These are phyloP conservation scores for Listrodromus nycthemerus DNA, from an alignment of 2,888 invertebrate genomes.

Conservation along the genomic window DNA sequence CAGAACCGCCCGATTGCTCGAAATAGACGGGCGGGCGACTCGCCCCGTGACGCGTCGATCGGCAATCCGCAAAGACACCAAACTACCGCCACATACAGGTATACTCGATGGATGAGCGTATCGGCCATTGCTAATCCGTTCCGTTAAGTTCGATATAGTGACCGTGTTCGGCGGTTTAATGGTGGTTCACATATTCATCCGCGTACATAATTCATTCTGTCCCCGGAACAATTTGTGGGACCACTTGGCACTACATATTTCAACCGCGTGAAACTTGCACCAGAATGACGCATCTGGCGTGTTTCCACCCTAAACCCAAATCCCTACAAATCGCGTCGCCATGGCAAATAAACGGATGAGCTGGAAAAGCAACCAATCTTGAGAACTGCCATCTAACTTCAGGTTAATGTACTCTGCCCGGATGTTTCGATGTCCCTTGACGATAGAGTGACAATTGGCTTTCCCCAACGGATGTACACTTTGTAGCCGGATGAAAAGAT, in stretches of 20 bases:
- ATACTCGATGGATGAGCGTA: constrained; percentile 44
- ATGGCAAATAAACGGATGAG: neutral
- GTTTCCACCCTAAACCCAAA: neutral
- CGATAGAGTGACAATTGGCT: neutral
- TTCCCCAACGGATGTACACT: constrained; percentile 21
- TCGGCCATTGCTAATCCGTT: constrained; percentile 53
- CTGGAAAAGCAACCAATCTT: neutral
- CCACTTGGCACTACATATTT: neutral
- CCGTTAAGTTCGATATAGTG: constrained; percentile 34
- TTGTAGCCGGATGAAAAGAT: constrained; percentile 22
- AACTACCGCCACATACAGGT: constrained; percentile 8
- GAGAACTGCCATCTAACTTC: constrained; percentile 3
- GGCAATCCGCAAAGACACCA: constrained; percentile 18
- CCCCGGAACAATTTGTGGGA: constrained; percentile 3
- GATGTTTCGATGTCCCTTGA: constrained; percentile 13
- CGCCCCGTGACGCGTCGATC: constrained; percentile 34
- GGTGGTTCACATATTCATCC: neutral
- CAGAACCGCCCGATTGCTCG: constrained; percentile 50
- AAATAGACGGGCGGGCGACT: constrained; percentile 50
- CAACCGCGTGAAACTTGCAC: too few relatives aligned
- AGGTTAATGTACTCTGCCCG: neutral
- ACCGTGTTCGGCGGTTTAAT: constrained; percentile 17
- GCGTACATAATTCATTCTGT: constrained; percentile 39
- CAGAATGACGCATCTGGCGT: neutral
- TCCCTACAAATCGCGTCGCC: neutral